A percentile compares a stretch with the other conserved stretches of the same genome.
These are phyloP conservation scores for Stegostoma tigrinum DNA, from an alignment of 2,113 vertebrate genomes.

Conservation along the genomic window DNA sequence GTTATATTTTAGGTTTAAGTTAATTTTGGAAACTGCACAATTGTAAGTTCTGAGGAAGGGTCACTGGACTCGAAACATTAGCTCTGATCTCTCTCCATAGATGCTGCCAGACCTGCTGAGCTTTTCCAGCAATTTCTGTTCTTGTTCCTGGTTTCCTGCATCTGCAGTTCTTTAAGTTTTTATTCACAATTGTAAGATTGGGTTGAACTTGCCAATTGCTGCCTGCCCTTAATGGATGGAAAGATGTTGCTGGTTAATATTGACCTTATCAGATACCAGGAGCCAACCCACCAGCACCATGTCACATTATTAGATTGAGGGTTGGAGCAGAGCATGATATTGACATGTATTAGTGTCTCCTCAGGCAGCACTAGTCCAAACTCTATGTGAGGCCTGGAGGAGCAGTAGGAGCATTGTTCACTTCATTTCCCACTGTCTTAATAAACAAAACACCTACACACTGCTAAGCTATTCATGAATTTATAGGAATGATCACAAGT, in stretches of 20 bases:
- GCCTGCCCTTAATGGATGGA: background rate
- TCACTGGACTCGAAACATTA: too few relatives aligned
- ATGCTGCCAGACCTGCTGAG: too few relatives aligned
- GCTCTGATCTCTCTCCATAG: too few relatives aligned
- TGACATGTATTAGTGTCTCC: background rate
- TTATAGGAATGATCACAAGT: background rate
- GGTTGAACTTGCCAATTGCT: background rate
- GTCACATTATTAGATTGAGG: background rate
- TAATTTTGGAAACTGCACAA: too few relatives aligned
- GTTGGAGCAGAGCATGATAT: too few relatives aligned
- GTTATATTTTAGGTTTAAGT: too few relatives aligned
- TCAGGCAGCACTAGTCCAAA: background rate
- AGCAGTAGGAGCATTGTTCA: background rate
- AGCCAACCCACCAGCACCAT: background rate
- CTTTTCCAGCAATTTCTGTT: too few relatives aligned
- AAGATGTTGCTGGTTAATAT: background rate
- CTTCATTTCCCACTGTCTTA: background rate
- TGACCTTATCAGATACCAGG: background rate
- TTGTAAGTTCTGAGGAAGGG: too few relatives aligned
- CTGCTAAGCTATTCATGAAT: background rate
- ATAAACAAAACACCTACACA: background rate
- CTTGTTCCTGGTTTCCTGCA: too few relatives aligned
- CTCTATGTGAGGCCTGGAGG: background rate
- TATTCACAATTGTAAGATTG: too few relatives aligned
- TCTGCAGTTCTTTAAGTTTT: too few relatives aligned